These are phyloP conservation scores for Pithys albifrons DNA, from an alignment of 2,113 vertebrate genomes.

Conservation along the genomic window DNA sequence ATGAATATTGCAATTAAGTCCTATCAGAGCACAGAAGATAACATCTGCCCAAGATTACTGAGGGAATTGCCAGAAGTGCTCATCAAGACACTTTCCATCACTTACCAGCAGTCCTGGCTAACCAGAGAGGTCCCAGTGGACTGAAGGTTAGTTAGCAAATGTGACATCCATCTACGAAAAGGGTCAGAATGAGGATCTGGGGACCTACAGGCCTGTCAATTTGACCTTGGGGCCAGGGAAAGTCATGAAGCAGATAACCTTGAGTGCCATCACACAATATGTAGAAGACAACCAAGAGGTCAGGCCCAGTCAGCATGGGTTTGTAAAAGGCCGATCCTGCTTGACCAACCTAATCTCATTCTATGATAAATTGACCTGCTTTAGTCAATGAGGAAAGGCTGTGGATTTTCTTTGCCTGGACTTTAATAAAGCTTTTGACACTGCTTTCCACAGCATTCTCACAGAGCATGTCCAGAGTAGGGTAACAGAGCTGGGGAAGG, in stretches of 20 bases:
- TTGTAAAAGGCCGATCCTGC: not conserved
- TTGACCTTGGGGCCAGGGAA: not conserved
- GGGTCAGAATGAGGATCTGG: not conserved
- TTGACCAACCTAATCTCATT: not conserved
- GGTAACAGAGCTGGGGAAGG: not conserved
- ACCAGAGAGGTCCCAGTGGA: not conserved
- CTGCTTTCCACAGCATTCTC: not conserved
- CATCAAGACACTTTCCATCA: not conserved
- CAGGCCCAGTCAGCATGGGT: not conserved
- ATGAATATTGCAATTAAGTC: not conserved
- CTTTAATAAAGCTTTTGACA: not conserved
- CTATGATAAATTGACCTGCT: not conserved
- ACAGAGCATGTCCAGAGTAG: rapidly evolving
- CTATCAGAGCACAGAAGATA: not conserved
- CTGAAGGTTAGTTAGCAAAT: not conserved
- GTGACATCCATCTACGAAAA: not conserved
- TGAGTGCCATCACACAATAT: not conserved
- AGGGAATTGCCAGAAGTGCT: not conserved
- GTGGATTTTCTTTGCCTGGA: not conserved
- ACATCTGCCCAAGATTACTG: not conserved
- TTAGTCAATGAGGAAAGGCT: not conserved
- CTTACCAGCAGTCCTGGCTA: not conserved
- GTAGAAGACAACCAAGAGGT: not conserved
- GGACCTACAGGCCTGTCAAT: not conserved
- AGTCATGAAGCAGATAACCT: not conserved